Evolutionary conservation across 1,140 invertebrate genomes (phyloP).

Genomic region (Drosophila ohnishii): DNA sequence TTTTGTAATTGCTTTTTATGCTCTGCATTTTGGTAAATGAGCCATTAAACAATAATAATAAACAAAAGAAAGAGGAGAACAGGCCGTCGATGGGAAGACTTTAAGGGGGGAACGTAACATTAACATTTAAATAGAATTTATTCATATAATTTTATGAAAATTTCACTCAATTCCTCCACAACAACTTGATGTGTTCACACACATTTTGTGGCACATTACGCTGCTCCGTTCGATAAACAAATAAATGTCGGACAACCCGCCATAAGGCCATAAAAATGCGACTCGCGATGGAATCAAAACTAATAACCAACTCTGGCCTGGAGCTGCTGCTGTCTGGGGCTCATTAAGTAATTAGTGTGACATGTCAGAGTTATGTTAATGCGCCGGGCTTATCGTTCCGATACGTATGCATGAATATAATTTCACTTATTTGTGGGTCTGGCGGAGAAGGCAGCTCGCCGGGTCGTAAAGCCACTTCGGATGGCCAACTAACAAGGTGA

Average conservation of each 20-base stretch:
- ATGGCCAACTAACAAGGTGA: slow-evolving; percentile 74
- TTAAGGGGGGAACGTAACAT: no score
- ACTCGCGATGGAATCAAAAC: slow-evolving; percentile 50
- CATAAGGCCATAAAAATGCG: slow-evolving; percentile 45
- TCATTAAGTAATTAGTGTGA: slow-evolving; percentile 83
- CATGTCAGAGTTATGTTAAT: slow-evolving; percentile 82
- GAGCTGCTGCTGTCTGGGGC: slow-evolving; percentile 46
- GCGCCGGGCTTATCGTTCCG: slow-evolving; percentile 43
- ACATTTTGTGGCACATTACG: slow-evolving; percentile 59
- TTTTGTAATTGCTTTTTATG: slow-evolving; percentile 74
- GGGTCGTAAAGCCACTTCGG: slow-evolving; percentile 66
- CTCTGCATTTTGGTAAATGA: slow-evolving; percentile 51
- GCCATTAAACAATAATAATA: slow-evolving; percentile 60
- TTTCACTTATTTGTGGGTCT: slow-evolving; percentile 63
- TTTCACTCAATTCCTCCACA: neutral
- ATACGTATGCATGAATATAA: slow-evolving; percentile 63
- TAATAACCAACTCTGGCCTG: slow-evolving; percentile 44
- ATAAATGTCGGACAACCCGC: slow-evolving; percentile 57
- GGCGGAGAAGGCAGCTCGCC: slow-evolving; percentile 9
- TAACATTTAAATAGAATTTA: neutral
- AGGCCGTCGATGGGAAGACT: no score
- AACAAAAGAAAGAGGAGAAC: slow-evolving; percentile 1
- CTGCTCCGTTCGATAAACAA: slow-evolving; percentile 52
- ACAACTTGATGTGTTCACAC: slow-evolving; percentile 50
- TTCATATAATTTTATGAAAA: neutral